Percentiles rank a stretch among this genome's conserved stretches.
Evolutionary conservation across 2,888 invertebrate genomes (phyloP).

Genomic region (Sarcophaga subvicina): DNA sequence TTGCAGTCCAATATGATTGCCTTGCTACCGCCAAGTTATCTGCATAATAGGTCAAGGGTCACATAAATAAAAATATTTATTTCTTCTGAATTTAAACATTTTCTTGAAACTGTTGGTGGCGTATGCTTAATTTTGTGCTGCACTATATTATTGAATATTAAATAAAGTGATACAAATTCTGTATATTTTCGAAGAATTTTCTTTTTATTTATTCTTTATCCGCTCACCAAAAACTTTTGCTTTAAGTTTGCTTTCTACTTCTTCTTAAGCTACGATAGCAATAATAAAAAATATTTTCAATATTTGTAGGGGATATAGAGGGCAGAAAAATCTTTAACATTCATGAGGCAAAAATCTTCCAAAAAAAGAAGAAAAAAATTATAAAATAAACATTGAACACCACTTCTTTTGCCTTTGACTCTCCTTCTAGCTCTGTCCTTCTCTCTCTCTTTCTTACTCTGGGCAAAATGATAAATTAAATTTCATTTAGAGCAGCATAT

Average conservation of each 20-base stretch:
- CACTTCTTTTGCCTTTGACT: neutral
- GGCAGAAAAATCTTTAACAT: conserved; percentile 26
- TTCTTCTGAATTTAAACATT: no score
- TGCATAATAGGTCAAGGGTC: no score
- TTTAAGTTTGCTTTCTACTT: neutral
- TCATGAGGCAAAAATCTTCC: conserved; percentile 56
- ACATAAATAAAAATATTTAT: no score
- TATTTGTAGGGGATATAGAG: neutral
- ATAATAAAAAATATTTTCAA: neutral
- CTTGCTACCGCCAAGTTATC: no score
- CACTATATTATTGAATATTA: conserved; percentile 36
- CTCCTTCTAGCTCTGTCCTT: no score
- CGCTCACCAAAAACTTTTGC: neutral
- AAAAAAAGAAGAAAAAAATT: conserved; percentile 4
- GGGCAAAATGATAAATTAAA: conserved; percentile 65
- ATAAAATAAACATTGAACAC: conserved; percentile 64
- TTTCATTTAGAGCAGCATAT: conserved; percentile 48
- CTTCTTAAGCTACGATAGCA: neutral
- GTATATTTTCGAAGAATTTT: conserved; percentile 12
- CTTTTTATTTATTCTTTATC: conserved; percentile 20
- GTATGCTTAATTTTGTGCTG: no score
- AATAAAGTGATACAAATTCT: conserved; percentile 37
- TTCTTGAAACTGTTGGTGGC: no score
- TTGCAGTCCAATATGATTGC: no score
- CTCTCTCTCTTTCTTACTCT: neutral